Evolutionary conservation across 2,113 vertebrate species (phyloP).

Genomic region (Stigmatopora argus): DNA sequence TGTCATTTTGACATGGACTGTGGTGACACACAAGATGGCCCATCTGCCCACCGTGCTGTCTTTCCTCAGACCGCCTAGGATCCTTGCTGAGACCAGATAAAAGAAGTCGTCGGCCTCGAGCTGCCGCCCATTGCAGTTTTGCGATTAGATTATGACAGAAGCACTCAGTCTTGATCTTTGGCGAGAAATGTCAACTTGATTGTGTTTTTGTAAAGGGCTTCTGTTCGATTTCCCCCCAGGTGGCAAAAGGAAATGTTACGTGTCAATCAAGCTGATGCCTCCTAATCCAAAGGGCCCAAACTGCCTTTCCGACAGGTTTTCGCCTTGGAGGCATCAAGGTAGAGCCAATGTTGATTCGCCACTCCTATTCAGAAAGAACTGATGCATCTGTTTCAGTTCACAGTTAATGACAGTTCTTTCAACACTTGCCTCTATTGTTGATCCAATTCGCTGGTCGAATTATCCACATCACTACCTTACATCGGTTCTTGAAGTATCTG

Average conservation of each 20-base stretch:
- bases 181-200: conserved; percentile 14
- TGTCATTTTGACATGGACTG: conserved; percentile 3
- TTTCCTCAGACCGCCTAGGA: conserved; percentile 2
- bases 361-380: not conserved
- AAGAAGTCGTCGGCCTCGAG: not conserved
- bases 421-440: no score
- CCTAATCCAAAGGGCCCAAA: not conserved
- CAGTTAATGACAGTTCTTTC: no score
- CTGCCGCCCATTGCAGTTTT: conserved; percentile 4
- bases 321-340: not conserved
- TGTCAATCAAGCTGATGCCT: not conserved
- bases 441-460: no score
- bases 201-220: conserved; percentile 8
- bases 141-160: conserved; percentile 4
- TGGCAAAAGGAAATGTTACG: not conserved
- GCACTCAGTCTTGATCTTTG: conserved; percentile 13
- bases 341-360: not conserved
- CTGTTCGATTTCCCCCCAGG: not conserved
- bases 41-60: conserved; percentile 3
- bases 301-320: not conserved
- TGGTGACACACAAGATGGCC: conserved; percentile 5
- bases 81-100: not conserved
- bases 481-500: no score
- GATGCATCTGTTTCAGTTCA: no score
- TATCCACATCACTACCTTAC: no score